Conservation (phyloP, 1,140 invertebrate species). For the Neuroterus valhalla region DNA sequence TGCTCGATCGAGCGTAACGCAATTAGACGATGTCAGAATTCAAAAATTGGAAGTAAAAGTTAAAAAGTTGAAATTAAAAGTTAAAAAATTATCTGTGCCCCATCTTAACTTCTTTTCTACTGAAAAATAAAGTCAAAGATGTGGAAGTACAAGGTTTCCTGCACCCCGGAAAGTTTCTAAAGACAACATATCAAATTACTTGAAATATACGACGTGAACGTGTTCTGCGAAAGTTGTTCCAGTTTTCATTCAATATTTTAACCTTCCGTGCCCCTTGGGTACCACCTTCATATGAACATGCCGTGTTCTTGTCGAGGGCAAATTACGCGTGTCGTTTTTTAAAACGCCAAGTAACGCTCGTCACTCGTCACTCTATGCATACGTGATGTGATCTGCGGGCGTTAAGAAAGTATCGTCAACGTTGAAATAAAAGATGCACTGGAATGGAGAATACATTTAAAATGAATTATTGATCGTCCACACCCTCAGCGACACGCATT, state of each 20-base stretch:
- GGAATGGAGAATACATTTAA: conserved; percentile 10
- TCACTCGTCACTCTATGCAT: conserved; percentile 39
- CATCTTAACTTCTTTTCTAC: too few relatives aligned
- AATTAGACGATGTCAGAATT: too few relatives aligned
- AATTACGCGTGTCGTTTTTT: conserved; percentile 18
- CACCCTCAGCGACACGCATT: background rate
- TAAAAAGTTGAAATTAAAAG: too few relatives aligned
- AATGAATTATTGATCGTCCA: background rate
- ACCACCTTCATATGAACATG: conserved; percentile 11
- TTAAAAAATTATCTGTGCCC: too few relatives aligned
- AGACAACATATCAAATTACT: background rate
- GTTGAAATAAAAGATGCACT: background rate
- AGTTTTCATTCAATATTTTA: conserved; percentile 24
- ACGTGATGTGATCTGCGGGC: conserved; percentile 29
- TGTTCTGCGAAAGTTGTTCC: conserved; percentile 18
- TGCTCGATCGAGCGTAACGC: too few relatives aligned
- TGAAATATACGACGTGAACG: conserved; percentile 3
- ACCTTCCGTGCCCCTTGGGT: conserved; percentile 8
- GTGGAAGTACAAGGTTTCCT: background rate
- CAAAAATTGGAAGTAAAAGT: too few relatives aligned
- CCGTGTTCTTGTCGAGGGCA: conserved; percentile 17
- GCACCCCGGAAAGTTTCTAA: background rate
- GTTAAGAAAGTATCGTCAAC: conserved; percentile 17
- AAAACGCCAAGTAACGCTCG: conserved; percentile 3
- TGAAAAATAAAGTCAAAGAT: too few relatives aligned